Base-by-base conservation (phyloP, 2,113 vertebrate genomes). In the Trinectes maculatus region DNA sequence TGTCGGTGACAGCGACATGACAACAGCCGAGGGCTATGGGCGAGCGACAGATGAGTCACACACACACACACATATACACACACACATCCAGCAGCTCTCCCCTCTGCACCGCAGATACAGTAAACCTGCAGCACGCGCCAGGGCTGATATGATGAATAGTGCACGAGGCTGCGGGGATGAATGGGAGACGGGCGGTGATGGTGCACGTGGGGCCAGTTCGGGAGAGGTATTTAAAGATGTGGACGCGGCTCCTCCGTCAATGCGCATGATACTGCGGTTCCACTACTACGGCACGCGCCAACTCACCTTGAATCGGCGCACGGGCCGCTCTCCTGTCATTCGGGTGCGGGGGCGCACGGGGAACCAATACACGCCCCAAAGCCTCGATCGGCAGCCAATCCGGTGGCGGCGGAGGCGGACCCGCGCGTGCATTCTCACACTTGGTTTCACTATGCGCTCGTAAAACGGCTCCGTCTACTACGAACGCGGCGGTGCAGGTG, bases 241-340 rank as follows among this genome's bases (percentile, higher is more conserved):
- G 85, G 80, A 85, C 80, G 53, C 81, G 70, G 79, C 80, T 88
- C 80, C 74, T 76, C 25, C 77, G 88, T 94, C 94, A 96, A 88
- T 98, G 96, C 96, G 96, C 96, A 98, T 95, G 95, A 98, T 96
- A 95, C 96, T 98, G 96, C 96, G 95, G 96, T 91, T 95, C 94
- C 83, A 87, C 92, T 88, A 91, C 94, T 90, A 87, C 90, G 87
- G 93, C 91, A 92, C 95, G 92, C 94, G 93, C 91, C 96, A 96
- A 96, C 96, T 95, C 94, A 96, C 94, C 96, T 96, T 97, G 95
- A 95, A 93, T 93, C 91, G 84, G 84, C 89, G 87, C 89, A 85
- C 86, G 83, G 85, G 84, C 80, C 66, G 88, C 63, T 86, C 79
- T 61, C 69, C 84, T 87, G 70, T 91, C 90, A 86, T 83, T 76